A percentile compares a stretch with the other conserved stretches of the same genome.
These are phyloP conservation scores for Holacanthus passer DNA, from an alignment of 2,113 vertebrate species.

Conservation along the genomic window DNA sequence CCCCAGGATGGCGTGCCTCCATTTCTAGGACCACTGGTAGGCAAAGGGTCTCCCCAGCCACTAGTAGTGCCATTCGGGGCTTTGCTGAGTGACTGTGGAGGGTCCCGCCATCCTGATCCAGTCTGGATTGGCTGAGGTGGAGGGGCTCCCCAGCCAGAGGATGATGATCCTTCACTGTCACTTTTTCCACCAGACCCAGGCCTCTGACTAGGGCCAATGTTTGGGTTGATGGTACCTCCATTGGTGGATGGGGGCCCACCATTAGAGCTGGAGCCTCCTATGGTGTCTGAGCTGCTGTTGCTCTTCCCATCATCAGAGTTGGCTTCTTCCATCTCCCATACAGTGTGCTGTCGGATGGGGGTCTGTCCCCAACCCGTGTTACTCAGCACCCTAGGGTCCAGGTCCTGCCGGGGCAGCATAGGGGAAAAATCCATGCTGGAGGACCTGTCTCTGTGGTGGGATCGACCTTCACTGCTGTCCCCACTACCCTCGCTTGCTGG, in stretches of 20 bases:
- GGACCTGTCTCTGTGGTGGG: slow-evolving; percentile 83
- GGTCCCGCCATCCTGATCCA: slow-evolving; percentile 87
- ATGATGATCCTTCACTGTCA: slow-evolving; percentile 90
- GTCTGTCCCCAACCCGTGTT: slow-evolving; percentile 99
- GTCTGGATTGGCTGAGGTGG: slow-evolving; percentile 83
- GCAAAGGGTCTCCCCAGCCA: slow-evolving; percentile 90
- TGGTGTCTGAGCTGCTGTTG: slow-evolving; percentile 90
- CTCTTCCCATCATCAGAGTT: slow-evolving; percentile 87
- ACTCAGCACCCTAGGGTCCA: slow-evolving; percentile 96
- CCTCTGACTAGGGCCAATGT: slow-evolving; percentile 83
- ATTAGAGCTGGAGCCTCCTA: slow-evolving; percentile 83
- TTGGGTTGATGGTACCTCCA: slow-evolving; percentile 71
- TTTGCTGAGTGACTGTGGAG: slow-evolving; percentile 87
- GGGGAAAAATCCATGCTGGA: slow-evolving; percentile 83
- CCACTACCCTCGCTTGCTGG: slow-evolving; percentile 92
- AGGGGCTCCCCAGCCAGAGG: slow-evolving; percentile 91
- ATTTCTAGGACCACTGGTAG: slow-evolving; percentile 89
- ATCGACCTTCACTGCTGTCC: slow-evolving; percentile 87
- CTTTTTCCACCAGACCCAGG: slow-evolving; percentile 92
- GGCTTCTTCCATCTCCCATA: slow-evolving; percentile 98
- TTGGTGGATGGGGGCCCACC: slow-evolving; percentile 67
- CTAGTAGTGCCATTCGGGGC: slow-evolving; percentile 86
- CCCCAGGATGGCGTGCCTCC: slow-evolving; percentile 89
- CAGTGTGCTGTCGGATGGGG: slow-evolving; percentile 97
- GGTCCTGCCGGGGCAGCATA: slow-evolving; percentile 91